Conservation (phyloP, 2,113 vertebrate species). For the Aegithalos caudatus region DNA sequence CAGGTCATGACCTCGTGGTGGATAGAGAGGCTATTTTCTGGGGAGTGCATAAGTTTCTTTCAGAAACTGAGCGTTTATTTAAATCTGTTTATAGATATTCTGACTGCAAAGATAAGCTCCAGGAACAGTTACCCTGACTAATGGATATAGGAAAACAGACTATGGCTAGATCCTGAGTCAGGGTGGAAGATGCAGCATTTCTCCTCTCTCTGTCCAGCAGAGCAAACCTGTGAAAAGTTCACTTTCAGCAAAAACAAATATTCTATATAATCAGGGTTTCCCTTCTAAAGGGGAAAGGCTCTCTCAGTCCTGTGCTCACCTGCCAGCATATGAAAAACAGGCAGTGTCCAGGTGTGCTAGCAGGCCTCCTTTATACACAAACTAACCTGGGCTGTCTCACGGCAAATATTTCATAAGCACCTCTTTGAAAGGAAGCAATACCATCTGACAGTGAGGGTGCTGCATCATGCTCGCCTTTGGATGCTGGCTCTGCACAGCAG, state of each 20-base stretch:
- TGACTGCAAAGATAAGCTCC: slow-evolving; percentile 34
- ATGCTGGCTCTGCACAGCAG: neutral
- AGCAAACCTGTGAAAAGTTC: neutral
- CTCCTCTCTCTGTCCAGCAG: neutral
- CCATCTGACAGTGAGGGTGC: neutral
- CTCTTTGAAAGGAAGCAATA: neutral
- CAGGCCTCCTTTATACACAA: neutral
- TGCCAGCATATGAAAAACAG: accelerated
- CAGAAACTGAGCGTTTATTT: neutral
- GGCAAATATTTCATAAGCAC: neutral
- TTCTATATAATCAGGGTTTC: neutral
- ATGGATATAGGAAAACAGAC: neutral
- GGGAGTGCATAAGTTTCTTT: neutral
- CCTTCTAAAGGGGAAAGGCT: neutral
- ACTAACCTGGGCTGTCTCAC: accelerated
- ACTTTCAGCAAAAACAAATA: neutral
- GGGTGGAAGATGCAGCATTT: neutral
- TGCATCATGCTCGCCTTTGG: neutral
- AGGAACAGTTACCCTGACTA: neutral
- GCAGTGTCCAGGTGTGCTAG: too few species aligned
- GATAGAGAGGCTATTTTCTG: slow-evolving; percentile 20
- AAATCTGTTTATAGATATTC: slow-evolving; percentile 54
- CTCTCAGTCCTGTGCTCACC: neutral
- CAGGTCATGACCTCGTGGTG: neutral
- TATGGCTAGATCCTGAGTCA: neutral